Base-by-base conservation (phyloP, 2,888 invertebrate species). In the Helleia helle region DNA sequence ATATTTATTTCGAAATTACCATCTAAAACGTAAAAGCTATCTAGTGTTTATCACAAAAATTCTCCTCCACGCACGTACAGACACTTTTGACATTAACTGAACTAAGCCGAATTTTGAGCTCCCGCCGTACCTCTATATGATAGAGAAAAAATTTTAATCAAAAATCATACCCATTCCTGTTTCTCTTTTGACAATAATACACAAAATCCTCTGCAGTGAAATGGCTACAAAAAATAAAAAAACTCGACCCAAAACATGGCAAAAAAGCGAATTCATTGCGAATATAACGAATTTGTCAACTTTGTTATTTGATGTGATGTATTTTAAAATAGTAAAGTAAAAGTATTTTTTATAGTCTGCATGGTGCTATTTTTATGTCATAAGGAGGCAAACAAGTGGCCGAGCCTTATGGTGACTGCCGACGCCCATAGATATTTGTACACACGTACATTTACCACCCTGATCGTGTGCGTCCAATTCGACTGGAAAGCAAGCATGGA, bases 171-270 rank as follows among this genome's bases (percentile, higher is more conserved):
- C 13, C 34, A 41, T 43, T 47, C 36, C 36, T 36, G 38, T 22
- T 29, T 41, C 41, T 41, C 42, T 41, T 40, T 41, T 41, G 47
- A 44, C 47, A 43, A 44, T 47, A 49, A 49, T 47, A 49, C 47
- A 41, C 46, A 48, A 48, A 48, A 45, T 48, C 44, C 43, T 49
- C 47, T 49, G 47, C 44, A 43, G 44, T 41, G 37, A 44, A 44
- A 40, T 41, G 43, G 39, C 40, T 40, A 42, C 44, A 44, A 45
- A 43, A 43, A 18, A 40, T 29, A 37, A 44, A 22, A 46, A 47
- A 44, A 43, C 41, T 18, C 42, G 42, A 43, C 46, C 46, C 43
- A 47, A 41, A 48, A 41, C 41, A 41, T 30, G 31, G 38, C 28
- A n/a, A 44, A 40, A 40, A 38, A 43, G 38, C 39, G 41, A 34